A percentile compares a stretch with the other conserved stretches of the same genome.
Conservation (phyloP, 1,140 invertebrate genomes). For the Drosophila orena region DNA sequence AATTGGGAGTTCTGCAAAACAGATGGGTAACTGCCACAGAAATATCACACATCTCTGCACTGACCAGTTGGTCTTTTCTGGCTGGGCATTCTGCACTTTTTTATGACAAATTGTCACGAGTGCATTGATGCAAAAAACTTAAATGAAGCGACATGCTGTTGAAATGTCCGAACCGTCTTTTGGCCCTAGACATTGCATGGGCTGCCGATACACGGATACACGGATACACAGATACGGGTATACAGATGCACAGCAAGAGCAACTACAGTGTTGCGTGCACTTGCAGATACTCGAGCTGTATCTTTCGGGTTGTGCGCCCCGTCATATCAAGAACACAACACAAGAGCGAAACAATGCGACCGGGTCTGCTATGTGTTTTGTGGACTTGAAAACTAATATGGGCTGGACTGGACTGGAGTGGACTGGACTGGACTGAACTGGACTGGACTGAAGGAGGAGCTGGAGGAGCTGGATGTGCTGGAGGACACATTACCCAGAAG, state of each 20-base stretch:
- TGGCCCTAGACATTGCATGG: conserved; percentile 21
- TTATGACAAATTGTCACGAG: conserved; percentile 82
- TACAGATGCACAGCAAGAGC: background rate
- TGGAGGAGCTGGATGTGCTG: conserved; percentile 1
- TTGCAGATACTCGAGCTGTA: conserved; percentile 52
- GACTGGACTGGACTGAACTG: conserved; percentile 26
- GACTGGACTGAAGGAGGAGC: conserved; percentile 17
- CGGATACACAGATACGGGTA: conserved; percentile 27
- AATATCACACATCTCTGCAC: background rate
- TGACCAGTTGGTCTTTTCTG: conserved; percentile 39
- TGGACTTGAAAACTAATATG: conserved; percentile 75
- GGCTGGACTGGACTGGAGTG: conserved; percentile 31
- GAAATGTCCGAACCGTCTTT: conserved; percentile 72
- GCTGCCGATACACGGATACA: conserved; percentile 7
- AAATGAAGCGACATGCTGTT: conserved; percentile 82
- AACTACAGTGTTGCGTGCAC: conserved; percentile 44
- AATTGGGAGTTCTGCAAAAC: conserved; percentile 13
- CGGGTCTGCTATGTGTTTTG: conserved; percentile 10
- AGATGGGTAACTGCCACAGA: conserved; percentile 5
- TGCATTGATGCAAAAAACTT: conserved; percentile 83
- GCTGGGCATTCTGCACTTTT: conserved; percentile 43
- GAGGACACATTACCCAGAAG: conserved; percentile 48
- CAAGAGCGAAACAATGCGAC: conserved; percentile 60
- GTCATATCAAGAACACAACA: conserved; percentile 4
- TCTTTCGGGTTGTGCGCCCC: conserved; percentile 36